Evolutionary conservation across 1,140 invertebrate genomes (phyloP).

Genomic region (Calosoma granatense): DNA sequence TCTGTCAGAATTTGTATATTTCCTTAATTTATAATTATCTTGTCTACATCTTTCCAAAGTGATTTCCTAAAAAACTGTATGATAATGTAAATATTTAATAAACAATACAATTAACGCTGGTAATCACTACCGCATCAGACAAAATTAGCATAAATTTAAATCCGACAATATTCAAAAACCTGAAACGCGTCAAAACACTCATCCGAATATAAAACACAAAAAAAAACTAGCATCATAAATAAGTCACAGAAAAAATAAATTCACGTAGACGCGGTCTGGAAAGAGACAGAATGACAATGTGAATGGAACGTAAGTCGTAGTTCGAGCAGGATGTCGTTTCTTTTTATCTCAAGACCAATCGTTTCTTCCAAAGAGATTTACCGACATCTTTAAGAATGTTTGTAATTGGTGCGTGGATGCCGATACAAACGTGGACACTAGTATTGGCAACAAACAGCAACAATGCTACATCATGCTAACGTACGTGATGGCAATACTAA

Average conservation of each 20-base stretch:
- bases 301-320: not conserved
- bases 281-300: not conserved
- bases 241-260: not conserved
- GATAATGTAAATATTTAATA: too few relatives aligned
- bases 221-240: not conserved
- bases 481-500: not conserved
- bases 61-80: too few relatives aligned
- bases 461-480: not conserved
- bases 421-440: not conserved
- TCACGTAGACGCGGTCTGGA: not conserved
- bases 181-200: not conserved
- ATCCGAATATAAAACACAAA: not conserved
- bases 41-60: too few relatives aligned
- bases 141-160: not conserved
- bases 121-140: too few relatives aligned
- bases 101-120: too few relatives aligned
- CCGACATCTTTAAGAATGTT: not conserved
- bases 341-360: not conserved
- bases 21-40: too few relatives aligned
- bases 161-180: not conserved
- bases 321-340: not conserved
- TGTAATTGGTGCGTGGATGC: not conserved
- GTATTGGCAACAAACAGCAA: not conserved
- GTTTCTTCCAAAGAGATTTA: not conserved
- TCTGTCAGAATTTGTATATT: too few relatives aligned